These are phyloP conservation scores for Aphidius ervi DNA, from an alignment of 1,140 invertebrate species.

Conservation along the genomic window DNA sequence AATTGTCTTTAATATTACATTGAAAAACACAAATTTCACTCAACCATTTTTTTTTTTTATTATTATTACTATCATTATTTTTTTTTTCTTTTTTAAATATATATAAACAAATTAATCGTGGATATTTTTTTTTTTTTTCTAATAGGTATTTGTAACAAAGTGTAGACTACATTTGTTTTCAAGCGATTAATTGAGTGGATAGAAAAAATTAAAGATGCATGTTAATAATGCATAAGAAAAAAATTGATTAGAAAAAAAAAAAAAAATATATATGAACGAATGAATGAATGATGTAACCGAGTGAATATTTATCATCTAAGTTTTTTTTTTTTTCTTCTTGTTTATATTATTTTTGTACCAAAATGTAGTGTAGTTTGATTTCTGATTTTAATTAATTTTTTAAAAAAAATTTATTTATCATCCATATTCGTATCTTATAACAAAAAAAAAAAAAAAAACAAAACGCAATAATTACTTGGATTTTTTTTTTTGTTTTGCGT, in stretches of 20 bases:
- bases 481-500: not conserved
- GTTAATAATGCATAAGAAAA: not conserved
- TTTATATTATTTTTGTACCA: too few relatives aligned
- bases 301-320: too few relatives aligned
- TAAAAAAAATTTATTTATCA: too few relatives aligned
- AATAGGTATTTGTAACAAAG: slow-evolving; percentile 11
- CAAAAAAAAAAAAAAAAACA: too few relatives aligned
- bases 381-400: too few relatives aligned
- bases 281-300: too few relatives aligned
- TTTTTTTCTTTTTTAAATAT: not conserved
- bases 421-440: too few relatives aligned
- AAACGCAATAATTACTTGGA: not conserved
- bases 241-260: not conserved
- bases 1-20: not conserved
- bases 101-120: slow-evolving; percentile 9
- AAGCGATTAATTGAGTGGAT: not conserved
- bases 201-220: slow-evolving; percentile 10
- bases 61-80: not conserved
- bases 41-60: slow-evolving; percentile 5
- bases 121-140: not conserved
- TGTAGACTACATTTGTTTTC: not conserved
- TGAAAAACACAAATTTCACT: not conserved
- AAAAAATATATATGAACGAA: not conserved
- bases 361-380: too few relatives aligned
- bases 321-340: too few relatives aligned